Evolutionary conservation across 1,140 invertebrate species (phyloP).

Genomic region (Aphelenchoides avenae): DNA sequence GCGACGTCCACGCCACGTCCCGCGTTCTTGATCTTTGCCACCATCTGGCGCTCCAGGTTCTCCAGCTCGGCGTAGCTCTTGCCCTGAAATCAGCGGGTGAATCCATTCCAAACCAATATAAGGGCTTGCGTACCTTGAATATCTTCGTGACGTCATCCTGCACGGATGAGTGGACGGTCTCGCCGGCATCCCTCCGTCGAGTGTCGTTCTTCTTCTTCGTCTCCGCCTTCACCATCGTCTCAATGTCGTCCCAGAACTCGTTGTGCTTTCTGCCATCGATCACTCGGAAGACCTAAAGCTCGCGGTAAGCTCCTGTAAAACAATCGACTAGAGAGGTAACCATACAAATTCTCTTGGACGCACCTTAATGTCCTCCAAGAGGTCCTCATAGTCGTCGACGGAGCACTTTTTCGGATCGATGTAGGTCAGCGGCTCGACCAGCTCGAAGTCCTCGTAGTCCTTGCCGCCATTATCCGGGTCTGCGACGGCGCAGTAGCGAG

Average conservation of each 20-base stretch:
- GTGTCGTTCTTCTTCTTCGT: conserved; percentile 76
- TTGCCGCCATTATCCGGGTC: conserved; percentile 61
- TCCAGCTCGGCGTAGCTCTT: conserved; percentile 70
- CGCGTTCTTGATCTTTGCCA: conserved; percentile 76
- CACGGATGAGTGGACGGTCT: conserved; percentile 85
- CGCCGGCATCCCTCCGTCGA: conserved; percentile 54
- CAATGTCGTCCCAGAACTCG: conserved; percentile 94
- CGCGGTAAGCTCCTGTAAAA: background rate
- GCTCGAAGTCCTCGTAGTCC: conserved; percentile 74
- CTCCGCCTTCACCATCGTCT: conserved; percentile 91
- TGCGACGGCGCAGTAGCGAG: conserved; percentile 5
- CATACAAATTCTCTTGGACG: conserved; percentile 55
- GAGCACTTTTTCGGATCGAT: conserved; percentile 85
- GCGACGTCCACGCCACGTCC: conserved; percentile 85
- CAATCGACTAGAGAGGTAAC: background rate
- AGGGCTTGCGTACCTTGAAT: conserved; percentile 68
- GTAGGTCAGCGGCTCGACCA: conserved; percentile 83
- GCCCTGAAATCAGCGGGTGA: conserved; percentile 64
- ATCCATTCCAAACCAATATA: background rate
- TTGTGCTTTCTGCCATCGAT: conserved; percentile 76
- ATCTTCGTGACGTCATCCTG: conserved; percentile 79
- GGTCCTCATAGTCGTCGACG: conserved; percentile 88
- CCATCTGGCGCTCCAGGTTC: conserved; percentile 75
- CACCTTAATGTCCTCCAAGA: conserved; percentile 90
- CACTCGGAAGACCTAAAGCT: conserved; percentile 35